Evolutionary conservation across 2,888 invertebrate species (phyloP).

Genomic region (Bibio marci): DNA sequence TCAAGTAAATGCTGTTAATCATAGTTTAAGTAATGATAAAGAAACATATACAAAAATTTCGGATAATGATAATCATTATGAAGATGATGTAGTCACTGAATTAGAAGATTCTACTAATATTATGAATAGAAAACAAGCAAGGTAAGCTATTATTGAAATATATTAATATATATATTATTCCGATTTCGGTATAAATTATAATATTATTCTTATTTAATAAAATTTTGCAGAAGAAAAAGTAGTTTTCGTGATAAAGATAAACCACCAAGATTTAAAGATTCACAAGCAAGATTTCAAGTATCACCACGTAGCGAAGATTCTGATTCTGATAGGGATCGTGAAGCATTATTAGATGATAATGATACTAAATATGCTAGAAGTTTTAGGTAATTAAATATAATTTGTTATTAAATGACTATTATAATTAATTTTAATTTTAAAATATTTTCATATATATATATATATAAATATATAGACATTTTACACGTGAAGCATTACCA

Average conservation of each 20-base stretch:
- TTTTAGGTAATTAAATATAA: slow-evolving; percentile 38
- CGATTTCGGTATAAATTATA: too few species aligned
- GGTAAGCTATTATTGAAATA: too few species aligned
- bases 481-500: slow-evolving; percentile 74
- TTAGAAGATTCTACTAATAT: slow-evolving; percentile 22
- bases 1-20: slow-evolving; percentile 29
- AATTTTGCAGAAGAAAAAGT: slow-evolving; percentile 34
- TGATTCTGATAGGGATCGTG: slow-evolving; percentile 30
- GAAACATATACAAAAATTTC: slow-evolving; percentile 17
- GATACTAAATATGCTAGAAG: slow-evolving; percentile 63
- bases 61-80: slow-evolving; percentile 23
- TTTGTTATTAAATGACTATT: slow-evolving; percentile 6
- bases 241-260: slow-evolving; percentile 45
- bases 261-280: slow-evolving; percentile 42
- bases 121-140: slow-evolving; percentile 18
- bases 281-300: slow-evolving; percentile 44
- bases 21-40: slow-evolving; percentile 19
- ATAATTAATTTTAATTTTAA: neutral
- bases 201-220: too few species aligned
- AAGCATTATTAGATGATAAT: slow-evolving; percentile 31
- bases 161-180: too few species aligned
- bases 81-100: slow-evolving; percentile 24
- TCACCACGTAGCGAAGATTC: slow-evolving; percentile 26
- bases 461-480: slow-evolving; percentile 36
- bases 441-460: neutral